These are phyloP conservation scores for Coboldia fuscipes DNA, from an alignment of 1,140 invertebrate species.

Conservation along the genomic window DNA sequence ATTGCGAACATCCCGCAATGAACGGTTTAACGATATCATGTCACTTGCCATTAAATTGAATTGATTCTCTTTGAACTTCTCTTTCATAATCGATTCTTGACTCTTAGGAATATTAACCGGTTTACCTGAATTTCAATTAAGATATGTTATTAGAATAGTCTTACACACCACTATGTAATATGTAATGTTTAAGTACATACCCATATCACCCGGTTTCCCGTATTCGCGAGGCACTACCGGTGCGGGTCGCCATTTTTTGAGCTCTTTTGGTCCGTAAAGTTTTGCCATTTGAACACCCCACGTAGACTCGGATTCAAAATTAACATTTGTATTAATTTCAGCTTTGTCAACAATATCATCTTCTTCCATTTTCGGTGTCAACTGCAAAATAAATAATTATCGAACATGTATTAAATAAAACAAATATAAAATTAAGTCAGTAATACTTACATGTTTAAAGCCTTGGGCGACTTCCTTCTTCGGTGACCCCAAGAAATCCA, in stretches of 20 bases:
- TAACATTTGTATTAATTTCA: conserved; percentile 21
- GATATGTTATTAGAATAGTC: too few species aligned
- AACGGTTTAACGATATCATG: conserved; percentile 90
- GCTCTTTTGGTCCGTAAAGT: conserved; percentile 17
- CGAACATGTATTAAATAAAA: not conserved
- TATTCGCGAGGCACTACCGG: conserved; percentile 40
- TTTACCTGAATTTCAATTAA: conserved; percentile 28
- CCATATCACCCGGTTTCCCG: conserved; percentile 69
- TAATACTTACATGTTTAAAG: not conserved
- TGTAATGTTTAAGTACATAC: conserved; percentile 17
- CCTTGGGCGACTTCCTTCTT: not conserved
- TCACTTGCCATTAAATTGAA: conserved; percentile 97
- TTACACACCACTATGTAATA: too few species aligned
- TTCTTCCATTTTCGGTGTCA: conserved; percentile 9
- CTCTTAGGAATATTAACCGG: conserved; percentile 69
- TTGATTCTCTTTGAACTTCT: conserved; percentile 94
- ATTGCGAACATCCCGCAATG: conserved; percentile 82
- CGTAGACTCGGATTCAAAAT: conserved; percentile 4
- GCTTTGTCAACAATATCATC: conserved; percentile 19
- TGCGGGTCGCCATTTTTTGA: conserved; percentile 51
- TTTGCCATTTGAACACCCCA: conserved; percentile 13
- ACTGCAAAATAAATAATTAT: not conserved
- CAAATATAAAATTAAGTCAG: not conserved
- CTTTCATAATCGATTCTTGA: conserved; percentile 70
- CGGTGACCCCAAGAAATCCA: conserved; percentile 54